Evolutionary conservation across 2,113 vertebrate species (phyloP).

Genomic region (Melospiza georgiana): DNA sequence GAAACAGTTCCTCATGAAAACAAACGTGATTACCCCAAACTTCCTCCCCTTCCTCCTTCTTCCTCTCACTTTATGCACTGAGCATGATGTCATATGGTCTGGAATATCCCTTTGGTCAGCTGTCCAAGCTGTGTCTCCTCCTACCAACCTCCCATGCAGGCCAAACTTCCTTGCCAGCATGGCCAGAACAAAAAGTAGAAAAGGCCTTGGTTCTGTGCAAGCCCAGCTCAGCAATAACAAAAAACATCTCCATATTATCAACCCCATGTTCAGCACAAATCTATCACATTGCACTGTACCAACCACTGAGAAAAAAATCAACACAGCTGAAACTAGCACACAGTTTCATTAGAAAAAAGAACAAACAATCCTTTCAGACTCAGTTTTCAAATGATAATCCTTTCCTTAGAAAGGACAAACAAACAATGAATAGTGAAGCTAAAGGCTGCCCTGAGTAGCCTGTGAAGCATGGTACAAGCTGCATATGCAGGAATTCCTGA

Average conservation of each 20-base stretch:
- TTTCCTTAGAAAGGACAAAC: conserved; percentile 15
- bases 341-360: not conserved
- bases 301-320: not conserved
- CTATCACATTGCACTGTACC: not conserved
- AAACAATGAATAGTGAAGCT: not conserved
- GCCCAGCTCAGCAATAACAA: not conserved
- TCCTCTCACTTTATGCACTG: not conserved
- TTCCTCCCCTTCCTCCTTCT: not conserved
- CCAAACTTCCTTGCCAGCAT: rapidly evolving
- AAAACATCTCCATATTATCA: not conserved
- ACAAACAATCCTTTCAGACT: not conserved
- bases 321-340: not conserved
- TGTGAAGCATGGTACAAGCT: not conserved
- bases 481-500: not conserved
- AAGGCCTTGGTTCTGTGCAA: not conserved
- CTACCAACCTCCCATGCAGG: not conserved
- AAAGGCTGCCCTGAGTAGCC: not conserved
- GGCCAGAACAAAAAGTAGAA: rapidly evolving
- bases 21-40: not conserved
- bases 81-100: not conserved
- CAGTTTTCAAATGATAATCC: not conserved
- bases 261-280: not conserved
- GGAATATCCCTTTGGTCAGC: not conserved
- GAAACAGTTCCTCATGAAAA: not conserved
- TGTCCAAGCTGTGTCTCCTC: not conserved